Conservation (phyloP, 2,888 invertebrate species). For the Nezara viridula region DNA sequence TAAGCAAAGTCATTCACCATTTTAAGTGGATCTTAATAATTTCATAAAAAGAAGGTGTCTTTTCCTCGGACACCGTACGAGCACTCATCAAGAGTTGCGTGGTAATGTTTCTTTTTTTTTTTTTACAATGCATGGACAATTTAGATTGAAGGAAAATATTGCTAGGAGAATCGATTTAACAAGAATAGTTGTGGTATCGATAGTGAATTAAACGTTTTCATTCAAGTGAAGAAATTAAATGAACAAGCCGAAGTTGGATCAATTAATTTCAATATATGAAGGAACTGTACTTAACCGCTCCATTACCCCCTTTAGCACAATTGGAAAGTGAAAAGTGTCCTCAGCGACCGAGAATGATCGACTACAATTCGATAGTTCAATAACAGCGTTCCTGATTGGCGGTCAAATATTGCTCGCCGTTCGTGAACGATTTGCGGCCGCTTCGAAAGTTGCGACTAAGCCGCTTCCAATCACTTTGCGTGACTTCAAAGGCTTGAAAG, state of each 20-base stretch:
- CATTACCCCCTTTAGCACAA: background rate
- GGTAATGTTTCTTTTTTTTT: too few relatives aligned
- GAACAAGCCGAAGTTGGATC: background rate
- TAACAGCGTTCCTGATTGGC: background rate
- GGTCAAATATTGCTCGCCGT: background rate
- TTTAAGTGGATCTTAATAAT: too few relatives aligned
- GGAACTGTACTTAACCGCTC: background rate
- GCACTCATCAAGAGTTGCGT: too few relatives aligned
- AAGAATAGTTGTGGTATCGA: too few relatives aligned
- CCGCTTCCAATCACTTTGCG: background rate
- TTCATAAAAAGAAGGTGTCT: too few relatives aligned
- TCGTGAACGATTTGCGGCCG: slow-evolving; percentile 12
- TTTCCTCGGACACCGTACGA: too few relatives aligned
- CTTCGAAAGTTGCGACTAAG: background rate
- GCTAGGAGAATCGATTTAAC: too few relatives aligned
- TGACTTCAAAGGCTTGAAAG: background rate
- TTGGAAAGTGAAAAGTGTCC: background rate
- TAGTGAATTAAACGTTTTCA: background rate
- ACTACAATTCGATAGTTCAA: background rate
- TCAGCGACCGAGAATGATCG: background rate
- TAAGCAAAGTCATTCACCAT: too few relatives aligned
- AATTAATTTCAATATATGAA: background rate
- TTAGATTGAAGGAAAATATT: too few relatives aligned
- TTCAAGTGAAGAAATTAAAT: background rate
- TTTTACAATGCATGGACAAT: too few relatives aligned